phyloP scores from a whole-genome alignment of 2,888 invertebrate species.

The Stegophylla sp. region DNA sequence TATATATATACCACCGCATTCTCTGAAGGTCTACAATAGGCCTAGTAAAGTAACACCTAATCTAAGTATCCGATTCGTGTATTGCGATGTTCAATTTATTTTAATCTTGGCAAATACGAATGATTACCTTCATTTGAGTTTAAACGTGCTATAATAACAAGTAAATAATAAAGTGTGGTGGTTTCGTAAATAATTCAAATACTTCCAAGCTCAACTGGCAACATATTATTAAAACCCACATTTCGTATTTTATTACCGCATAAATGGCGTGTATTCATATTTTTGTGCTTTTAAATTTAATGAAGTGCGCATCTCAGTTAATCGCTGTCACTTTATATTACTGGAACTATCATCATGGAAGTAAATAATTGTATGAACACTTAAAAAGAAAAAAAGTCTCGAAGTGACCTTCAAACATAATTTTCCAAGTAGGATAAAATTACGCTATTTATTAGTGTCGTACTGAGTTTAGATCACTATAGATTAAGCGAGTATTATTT shows the following conservation, averaged over 20 bases:
- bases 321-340: neutral
- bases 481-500: conserved; percentile 5
- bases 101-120: neutral
- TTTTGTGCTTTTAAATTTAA: neutral
- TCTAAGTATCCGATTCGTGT: too few species aligned
- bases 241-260: conserved; percentile 4
- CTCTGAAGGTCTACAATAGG: too few species aligned
- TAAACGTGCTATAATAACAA: neutral
- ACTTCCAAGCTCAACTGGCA: neutral
- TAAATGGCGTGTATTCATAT: neutral
- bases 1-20: too few species aligned
- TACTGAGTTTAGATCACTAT: neutral
- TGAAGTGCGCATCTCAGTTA: neutral
- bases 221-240: neutral
- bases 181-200: conserved; percentile 1
- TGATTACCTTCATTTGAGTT: neutral
- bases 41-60: neutral
- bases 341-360: neutral
- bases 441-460: conserved; percentile 3
- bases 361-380: neutral
- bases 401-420: neutral
- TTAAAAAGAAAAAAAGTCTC: neutral
- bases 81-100: neutral
- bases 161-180: neutral
- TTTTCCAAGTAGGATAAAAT: neutral